These are phyloP conservation scores for Stenopsyche tienmushanensis DNA, from an alignment of 1,140 invertebrate species.

Conservation along the genomic window DNA sequence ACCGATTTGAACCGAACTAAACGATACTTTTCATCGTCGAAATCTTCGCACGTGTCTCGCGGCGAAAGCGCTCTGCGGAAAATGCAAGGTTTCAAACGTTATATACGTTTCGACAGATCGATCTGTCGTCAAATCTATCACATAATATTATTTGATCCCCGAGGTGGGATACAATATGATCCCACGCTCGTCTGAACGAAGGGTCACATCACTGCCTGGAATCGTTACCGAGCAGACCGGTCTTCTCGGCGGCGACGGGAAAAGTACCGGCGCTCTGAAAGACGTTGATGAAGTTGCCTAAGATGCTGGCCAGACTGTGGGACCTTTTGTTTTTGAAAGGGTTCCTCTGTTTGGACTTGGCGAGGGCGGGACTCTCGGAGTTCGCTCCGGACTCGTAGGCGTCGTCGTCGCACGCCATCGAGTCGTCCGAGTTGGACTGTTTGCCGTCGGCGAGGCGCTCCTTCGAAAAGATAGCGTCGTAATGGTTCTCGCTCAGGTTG, in stretches of 20 bases:
- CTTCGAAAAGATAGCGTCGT: constrained; percentile 51
- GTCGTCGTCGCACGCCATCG: background rate
- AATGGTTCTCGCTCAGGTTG: constrained; percentile 42
- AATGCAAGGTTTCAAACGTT: no score
- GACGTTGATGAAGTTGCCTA: background rate
- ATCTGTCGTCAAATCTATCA: no score
- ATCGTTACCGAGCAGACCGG: constrained; percentile 45
- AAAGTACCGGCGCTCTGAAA: constrained; percentile 31
- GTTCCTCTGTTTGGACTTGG: constrained; percentile 41
- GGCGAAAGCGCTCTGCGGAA: no score
- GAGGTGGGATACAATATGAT: no score
- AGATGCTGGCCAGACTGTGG: constrained; percentile 46
- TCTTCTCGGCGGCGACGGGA: constrained; percentile 46
- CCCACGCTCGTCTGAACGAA: no score
- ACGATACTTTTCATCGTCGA: background rate
- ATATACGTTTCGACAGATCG: no score
- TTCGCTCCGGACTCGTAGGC: background rate
- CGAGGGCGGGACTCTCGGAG: background rate
- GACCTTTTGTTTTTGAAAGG: constrained; percentile 48
- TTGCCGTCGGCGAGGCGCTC: constrained; percentile 48
- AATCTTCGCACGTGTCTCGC: background rate
- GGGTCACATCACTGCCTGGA: background rate
- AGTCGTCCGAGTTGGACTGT: constrained; percentile 44
- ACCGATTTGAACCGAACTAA: background rate
- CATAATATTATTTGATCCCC: no score